Base-by-base conservation (phyloP, 1,140 invertebrate genomes). In the Formica exsecta region DNA sequence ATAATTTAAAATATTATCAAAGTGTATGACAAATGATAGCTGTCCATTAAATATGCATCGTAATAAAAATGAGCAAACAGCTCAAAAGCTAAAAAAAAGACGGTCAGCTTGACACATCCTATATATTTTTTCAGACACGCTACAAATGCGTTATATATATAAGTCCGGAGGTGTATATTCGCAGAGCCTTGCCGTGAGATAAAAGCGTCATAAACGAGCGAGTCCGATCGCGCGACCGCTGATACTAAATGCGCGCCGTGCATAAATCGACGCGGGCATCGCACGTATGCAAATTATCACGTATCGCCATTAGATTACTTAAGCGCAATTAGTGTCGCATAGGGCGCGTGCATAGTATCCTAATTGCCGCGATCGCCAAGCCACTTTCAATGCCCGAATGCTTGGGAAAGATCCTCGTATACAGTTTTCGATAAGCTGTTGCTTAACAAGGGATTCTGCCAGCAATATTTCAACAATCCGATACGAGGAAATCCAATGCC, bases 291-390 rank as follows among this genome's bases (percentile, higher is more conserved):
- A 90, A 90, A 90, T 90, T 86, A 70, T 87, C 87, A 85, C 66
- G 77, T 83, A 77, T 71, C 64, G 76, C 86, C 77, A 88, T 90
- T 90, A 84, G 86, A 90, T 90, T 88, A 90, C 89, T 90, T 90
- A 88, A 86, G 71, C 57, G 57, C 74, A 87, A 90, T 90, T 90
- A 88, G 86, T 76, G 89, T 83, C 59, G 65, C 79, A 84, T 65
- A 19, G 54, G 4, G 38, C 51, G 59, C 68, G 80, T 85, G 88
- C 76, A 71, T 19, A 76, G 86, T 89, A 90, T 87, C 62, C 75
- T 64, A 85, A 87, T 85, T 64, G 80, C 85, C 16, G 19, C 48
- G 16, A 54, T 57, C 41, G 57, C 66, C 19, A 36, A 48, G n/a
- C 51, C 51, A 66, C 57, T 68, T 86, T 86, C 64, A 65, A 57